Percentiles rank a stretch among this genome's conserved stretches.
Conservation (phyloP, 1,140 invertebrate species). For the Mycetomoellerius zeteki region DNA sequence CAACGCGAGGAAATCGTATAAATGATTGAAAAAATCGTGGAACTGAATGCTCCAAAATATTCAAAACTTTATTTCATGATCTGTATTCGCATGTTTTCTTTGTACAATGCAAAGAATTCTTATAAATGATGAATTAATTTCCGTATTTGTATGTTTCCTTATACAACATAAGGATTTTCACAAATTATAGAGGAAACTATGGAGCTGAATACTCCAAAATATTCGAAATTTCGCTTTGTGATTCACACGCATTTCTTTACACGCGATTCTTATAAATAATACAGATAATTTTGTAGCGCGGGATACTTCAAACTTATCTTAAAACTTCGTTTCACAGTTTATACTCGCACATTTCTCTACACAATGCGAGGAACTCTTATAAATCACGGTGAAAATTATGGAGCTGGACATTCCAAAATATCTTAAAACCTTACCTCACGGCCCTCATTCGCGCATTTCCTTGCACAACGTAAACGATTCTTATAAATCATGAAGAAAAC, state of each 20-base stretch:
- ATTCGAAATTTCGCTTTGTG: neutral
- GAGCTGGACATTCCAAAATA: neutral
- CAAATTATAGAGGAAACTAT: neutral
- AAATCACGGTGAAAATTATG: neutral
- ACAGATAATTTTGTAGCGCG: too few species aligned
- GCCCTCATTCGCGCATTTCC: neutral
- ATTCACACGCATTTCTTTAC: neutral
- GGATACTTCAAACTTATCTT: neutral
- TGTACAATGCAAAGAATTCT: conserved; percentile 1
- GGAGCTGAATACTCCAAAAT: neutral
- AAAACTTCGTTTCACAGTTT: neutral
- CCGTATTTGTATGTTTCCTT: too few species aligned
- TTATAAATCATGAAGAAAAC: neutral
- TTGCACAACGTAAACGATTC: neutral
- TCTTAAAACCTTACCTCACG: neutral
- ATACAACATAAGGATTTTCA: neutral
- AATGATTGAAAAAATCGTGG: neutral
- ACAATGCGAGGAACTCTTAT: neutral
- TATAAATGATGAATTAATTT: too few species aligned
- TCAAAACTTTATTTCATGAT: too few species aligned
- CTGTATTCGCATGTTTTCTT: too few species aligned
- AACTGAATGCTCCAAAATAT: neutral
- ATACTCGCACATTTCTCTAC: neutral
- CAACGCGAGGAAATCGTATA: neutral
- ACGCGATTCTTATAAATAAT: too few species aligned